Evolutionary conservation across 2,113 vertebrate genomes (phyloP), one percentile per base, ranked within the genome.

Genomic region (Rhinichthys klamathensis): DNA sequence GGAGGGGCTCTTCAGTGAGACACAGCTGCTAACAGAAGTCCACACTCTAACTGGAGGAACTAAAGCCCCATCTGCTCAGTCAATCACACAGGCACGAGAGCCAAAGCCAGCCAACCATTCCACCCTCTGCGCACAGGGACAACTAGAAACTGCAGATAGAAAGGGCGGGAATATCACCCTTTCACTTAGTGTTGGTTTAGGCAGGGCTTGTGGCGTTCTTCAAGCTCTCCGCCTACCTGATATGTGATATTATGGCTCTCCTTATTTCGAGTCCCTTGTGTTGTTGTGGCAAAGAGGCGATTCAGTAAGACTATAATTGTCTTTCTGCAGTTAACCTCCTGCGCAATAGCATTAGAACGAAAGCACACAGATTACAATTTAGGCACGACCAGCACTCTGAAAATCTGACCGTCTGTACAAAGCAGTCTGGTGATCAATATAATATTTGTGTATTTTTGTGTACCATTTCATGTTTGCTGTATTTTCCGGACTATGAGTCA

Each of bases 251-350:
- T 15, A 81, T 84, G 65, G 12, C 18, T 11, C 35, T 44, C 49
- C 70, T 85, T 92, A 89, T 91, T 90, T 87, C 61, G 73, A 92
- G 88, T 86, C 77, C 85, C 86, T 90, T 85, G 87, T 93, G 92
- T 94, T 94, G 93, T 93, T 90, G 92, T 92, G 91, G 90, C n/a
- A 4, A 87, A 82, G 90, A 93, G 90, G 92, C 93, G 93, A 93
- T 93, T 92, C 91, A 84, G 87, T 94, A 92, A 94, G 92, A 94
- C 94, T 94, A 92, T 93, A 94, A 94, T 94, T 91, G 87, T 92
- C 92, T 93, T 91, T 94, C 90, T 79, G 92, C 90, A 91, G 44
- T 91, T 92, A 91, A 93, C 92, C 93, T 89, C 90, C 60, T 63
- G 84, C 83, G 89, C 86, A 92, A 92, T 91, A 93, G 90, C 87